Conservation (phyloP, 1,140 invertebrate genomes). For the Pectinophora gossypiella region DNA sequence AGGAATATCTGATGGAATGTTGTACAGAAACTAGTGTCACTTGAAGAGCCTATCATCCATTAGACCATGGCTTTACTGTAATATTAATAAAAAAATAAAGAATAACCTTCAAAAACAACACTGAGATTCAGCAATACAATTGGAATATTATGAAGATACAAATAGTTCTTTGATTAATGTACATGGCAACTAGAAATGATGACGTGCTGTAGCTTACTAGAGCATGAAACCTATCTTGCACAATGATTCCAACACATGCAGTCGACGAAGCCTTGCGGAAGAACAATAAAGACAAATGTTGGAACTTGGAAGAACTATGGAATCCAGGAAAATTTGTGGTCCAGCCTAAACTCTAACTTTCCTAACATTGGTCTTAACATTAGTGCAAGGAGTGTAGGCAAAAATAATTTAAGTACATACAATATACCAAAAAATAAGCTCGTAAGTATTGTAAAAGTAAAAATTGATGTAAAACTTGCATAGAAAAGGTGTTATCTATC, state of each 20-base stretch:
- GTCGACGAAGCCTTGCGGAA: too few species aligned
- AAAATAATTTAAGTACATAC: constrained; percentile 26
- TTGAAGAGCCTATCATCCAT: too few species aligned
- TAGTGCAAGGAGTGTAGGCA: constrained; percentile 17
- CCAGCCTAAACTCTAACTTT: constrained; percentile 5
- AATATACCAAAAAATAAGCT: constrained; percentile 1
- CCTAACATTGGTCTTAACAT: constrained; percentile 18
- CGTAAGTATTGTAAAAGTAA: neutral
- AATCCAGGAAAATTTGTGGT: constrained; percentile 1
- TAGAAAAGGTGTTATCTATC: neutral
- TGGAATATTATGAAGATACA: neutral
- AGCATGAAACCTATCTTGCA: neutral
- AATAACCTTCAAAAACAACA: neutral
- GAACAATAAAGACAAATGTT: neutral
- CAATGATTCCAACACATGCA: too few species aligned
- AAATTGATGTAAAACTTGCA: neutral
- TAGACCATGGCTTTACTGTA: too few species aligned
- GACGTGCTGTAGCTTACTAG: neutral
- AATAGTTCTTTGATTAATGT: neutral
- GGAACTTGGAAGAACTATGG: constrained; percentile 7
- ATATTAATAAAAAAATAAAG: too few species aligned
- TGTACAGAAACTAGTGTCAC: neutral
- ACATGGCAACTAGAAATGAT: neutral
- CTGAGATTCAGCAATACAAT: neutral
- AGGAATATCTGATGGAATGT: neutral